These are phyloP conservation scores for Hepsetus odoe DNA, from an alignment of 2,113 vertebrate species.

Conservation along the genomic window DNA sequence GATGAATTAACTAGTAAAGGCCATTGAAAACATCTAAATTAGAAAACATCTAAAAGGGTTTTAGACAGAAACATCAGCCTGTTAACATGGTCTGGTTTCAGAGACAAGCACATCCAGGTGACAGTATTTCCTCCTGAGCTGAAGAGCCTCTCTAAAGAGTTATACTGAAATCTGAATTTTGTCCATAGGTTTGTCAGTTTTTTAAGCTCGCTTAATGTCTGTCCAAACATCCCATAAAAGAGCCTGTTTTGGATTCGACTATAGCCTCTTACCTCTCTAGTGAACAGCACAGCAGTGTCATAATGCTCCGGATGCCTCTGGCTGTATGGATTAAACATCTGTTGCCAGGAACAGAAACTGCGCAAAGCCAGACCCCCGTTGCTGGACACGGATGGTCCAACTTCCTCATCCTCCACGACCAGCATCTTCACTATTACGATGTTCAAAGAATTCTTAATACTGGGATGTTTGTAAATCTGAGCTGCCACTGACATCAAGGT, in stretches of 20 bases:
- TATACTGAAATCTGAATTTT: neutral
- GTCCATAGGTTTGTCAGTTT: neutral
- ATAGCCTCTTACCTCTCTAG: constrained; percentile 83
- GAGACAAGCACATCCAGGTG: no score
- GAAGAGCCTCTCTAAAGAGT: no score
- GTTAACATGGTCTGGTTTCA: no score
- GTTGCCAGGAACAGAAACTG: constrained; percentile 96
- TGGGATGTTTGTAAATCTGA: constrained; percentile 91
- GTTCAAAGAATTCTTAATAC: constrained; percentile 89
- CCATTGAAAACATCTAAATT: no score
- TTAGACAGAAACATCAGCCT: no score
- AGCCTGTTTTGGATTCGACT: neutral
- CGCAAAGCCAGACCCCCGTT: constrained; percentile 87
- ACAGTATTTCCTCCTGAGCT: no score
- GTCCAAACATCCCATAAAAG: neutral
- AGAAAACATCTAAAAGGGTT: no score
- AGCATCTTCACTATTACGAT: constrained; percentile 92
- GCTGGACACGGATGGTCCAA: constrained; percentile 84
- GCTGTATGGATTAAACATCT: constrained; percentile 84
- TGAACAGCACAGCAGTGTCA: constrained; percentile 92
- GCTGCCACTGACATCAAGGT: constrained; percentile 88
- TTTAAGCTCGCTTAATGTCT: neutral
- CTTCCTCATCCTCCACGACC: constrained; percentile 81
- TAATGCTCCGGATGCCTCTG: constrained; percentile 89
- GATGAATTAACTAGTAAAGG: no score